Conservation (phyloP, 2,113 vertebrate species). For the Gopherus evgoodei region DNA sequence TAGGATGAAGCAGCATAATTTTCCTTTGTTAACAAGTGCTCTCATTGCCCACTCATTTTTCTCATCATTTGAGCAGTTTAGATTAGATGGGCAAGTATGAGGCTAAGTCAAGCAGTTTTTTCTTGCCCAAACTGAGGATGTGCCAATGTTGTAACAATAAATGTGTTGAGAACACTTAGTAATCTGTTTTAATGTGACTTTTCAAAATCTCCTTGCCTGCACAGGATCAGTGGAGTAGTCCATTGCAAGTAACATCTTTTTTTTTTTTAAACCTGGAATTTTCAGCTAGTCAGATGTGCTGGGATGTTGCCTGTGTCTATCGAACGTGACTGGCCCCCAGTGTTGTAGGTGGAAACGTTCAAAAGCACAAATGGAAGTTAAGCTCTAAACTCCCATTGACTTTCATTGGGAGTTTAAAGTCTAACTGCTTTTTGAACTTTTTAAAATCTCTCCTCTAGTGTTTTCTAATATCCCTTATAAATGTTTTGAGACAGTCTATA, state of each 20-base stretch:
- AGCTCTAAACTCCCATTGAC: not conserved
- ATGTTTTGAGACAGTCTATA: not conserved
- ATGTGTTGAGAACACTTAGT: not conserved
- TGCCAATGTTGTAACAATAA: not conserved
- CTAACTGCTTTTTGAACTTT: not conserved
- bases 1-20: not conserved
- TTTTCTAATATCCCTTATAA: not conserved
- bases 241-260: fast-evolving
- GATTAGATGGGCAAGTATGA: not conserved
- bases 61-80: not conserved
- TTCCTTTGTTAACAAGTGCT: not conserved
- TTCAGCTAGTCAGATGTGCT: not conserved
- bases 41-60: not conserved
- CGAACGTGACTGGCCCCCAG: not conserved
- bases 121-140: not conserved
- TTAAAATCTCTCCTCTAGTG: not conserved
- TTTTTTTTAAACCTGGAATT: not conserved
- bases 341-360: not conserved
- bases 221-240: not conserved
- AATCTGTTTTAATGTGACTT: not conserved
- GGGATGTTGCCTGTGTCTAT: not conserved
- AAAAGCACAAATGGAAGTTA: not conserved
- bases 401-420: not conserved
- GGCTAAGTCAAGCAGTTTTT: not conserved
- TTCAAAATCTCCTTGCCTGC: not conserved